A percentile compares a stretch with the other conserved stretches of the same genome.
Conservation (phyloP, 2,113 vertebrate genomes). For the Nannospalax galili region DNA sequence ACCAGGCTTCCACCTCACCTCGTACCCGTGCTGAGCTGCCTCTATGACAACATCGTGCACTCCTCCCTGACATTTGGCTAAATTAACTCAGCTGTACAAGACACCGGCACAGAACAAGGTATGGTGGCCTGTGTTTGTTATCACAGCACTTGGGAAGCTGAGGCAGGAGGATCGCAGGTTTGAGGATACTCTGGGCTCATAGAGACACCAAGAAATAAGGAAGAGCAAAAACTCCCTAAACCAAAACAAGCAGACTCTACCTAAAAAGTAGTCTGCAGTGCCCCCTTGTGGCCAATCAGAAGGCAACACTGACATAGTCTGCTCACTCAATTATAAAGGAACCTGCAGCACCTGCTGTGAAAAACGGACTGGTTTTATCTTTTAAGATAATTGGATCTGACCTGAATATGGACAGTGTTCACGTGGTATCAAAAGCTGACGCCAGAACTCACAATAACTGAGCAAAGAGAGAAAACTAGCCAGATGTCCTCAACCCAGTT, state of each 20-base stretch:
- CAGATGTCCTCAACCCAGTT: background rate
- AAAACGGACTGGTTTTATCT: background rate
- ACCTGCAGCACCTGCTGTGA: fast-evolving
- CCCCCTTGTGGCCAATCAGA: slow-evolving; percentile 78
- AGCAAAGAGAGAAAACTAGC: background rate
- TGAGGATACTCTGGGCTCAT: background rate
- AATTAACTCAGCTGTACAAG: background rate
- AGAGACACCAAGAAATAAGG: background rate
- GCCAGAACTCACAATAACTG: background rate
- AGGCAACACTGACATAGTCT: background rate
- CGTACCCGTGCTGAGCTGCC: background rate
- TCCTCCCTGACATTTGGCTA: background rate
- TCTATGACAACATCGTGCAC: fast-evolving
- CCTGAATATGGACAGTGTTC: background rate
- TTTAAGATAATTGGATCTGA: background rate
- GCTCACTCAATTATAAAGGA: fast-evolving
- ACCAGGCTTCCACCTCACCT: background rate
- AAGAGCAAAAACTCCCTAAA: background rate
- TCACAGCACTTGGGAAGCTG: background rate
- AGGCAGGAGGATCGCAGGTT: background rate
- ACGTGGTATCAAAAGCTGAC: background rate
- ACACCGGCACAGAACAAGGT: background rate
- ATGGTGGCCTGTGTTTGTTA: no score
- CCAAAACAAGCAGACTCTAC: background rate
- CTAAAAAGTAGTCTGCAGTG: slow-evolving; percentile 46